Conservation (phyloP, 2,797 vertebrate species). For the Simalia tracyae region DNA sequence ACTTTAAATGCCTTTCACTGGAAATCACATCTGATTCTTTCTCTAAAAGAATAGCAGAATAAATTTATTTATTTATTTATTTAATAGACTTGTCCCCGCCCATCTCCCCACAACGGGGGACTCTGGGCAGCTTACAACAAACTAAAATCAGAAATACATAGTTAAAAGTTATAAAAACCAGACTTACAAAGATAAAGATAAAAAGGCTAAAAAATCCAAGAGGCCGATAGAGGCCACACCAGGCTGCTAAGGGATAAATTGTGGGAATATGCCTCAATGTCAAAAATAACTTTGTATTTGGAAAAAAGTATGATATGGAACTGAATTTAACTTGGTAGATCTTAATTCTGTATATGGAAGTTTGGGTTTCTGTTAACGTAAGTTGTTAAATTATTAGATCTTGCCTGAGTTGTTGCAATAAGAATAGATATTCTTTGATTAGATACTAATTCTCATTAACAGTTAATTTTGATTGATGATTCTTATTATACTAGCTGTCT, state of each 20-base stretch:
- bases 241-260: not conserved
- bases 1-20: not conserved
- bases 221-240: too few species aligned
- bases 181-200: too few species aligned
- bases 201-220: too few species aligned
- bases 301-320: not conserved
- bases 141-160: too few species aligned
- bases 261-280: not conserved
- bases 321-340: not conserved
- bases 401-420: not conserved
- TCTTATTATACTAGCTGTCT: not conserved
- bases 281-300: not conserved
- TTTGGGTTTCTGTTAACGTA: not conserved
- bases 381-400: not conserved
- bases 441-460: not conserved
- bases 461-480: not conserved
- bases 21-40: not conserved
- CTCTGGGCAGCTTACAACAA: too few species aligned
- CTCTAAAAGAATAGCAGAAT: not conserved
- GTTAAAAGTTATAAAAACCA: too few species aligned
- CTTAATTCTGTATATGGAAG: not conserved
- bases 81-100: too few species aligned
- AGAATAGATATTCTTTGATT: not conserved
- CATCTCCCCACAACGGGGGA: too few species aligned
- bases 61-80: not conserved